Percentiles rank a stretch among this genome's conserved stretches.
Evolutionary conservation across 2,888 invertebrate genomes (phyloP).

Genomic region (Brenthis hecate): DNA sequence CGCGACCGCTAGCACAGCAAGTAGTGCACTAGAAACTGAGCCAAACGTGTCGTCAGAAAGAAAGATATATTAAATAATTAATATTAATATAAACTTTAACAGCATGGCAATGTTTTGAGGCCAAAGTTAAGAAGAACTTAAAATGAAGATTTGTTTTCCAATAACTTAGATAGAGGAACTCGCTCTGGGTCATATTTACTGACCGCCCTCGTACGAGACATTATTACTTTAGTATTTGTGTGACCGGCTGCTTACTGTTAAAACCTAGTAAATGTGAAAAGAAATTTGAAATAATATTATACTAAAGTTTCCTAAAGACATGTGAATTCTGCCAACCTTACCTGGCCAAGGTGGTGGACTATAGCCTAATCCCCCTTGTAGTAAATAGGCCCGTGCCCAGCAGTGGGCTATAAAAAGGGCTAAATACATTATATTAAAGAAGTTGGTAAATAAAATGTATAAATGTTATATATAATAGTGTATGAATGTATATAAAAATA

Average conservation of each 20-base stretch:
- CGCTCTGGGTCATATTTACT: slow-evolving; percentile 28
- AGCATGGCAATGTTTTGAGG: slow-evolving; percentile 2
- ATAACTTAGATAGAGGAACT: slow-evolving; percentile 28
- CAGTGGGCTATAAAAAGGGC: too few relatives aligned
- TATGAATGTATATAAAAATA: too few relatives aligned
- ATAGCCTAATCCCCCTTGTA: too few relatives aligned
- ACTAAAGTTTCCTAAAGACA: background rate
- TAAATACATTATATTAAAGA: too few relatives aligned
- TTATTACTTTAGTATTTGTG: slow-evolving; percentile 32
- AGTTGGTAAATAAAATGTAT: too few relatives aligned
- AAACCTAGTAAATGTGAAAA: slow-evolving; percentile 5
- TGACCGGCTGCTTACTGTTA: slow-evolving; percentile 20
- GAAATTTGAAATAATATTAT: background rate
- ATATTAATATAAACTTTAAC: slow-evolving; percentile 6
- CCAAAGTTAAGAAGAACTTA: slow-evolving; percentile 9
- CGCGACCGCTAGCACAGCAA: too few relatives aligned
- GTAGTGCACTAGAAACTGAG: too few relatives aligned
- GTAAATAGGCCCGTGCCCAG: too few relatives aligned
- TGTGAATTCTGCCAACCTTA: too few relatives aligned
- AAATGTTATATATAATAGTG: too few relatives aligned
- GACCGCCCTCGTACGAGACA: slow-evolving; percentile 29
- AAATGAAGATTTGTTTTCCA: slow-evolving; percentile 30
- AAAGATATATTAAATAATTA: background rate
- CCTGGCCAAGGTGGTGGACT: too few relatives aligned
- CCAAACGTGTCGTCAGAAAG: too few relatives aligned